These are phyloP conservation scores for Amiota mariae DNA, from an alignment of 2,888 invertebrate species.

Conservation along the genomic window DNA sequence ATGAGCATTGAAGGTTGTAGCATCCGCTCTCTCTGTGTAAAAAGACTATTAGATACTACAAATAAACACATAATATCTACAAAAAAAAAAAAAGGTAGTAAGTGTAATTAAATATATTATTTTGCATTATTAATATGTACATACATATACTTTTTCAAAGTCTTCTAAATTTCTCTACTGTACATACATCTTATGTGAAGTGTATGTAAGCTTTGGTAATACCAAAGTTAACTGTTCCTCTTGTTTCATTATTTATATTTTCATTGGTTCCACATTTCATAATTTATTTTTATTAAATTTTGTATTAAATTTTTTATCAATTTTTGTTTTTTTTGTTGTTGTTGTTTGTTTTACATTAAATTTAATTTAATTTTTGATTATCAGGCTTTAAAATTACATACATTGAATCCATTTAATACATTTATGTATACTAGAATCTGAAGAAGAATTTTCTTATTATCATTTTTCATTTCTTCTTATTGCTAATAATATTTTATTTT, in stretches of 20 bases:
- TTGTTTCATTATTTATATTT: background rate
- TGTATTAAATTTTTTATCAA: background rate
- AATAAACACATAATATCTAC: too few relatives aligned
- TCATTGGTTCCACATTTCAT: conserved; percentile 13
- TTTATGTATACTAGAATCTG: background rate
- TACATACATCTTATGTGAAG: too few relatives aligned
- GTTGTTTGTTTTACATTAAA: conserved; percentile 54
- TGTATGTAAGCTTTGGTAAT: too few relatives aligned
- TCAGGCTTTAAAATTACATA: conserved; percentile 60
- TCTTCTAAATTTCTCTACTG: too few relatives aligned
- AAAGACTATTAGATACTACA: too few relatives aligned
- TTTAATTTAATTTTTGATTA: conserved; percentile 71
- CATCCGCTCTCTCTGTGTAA: too few relatives aligned
- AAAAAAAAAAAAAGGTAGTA: too few relatives aligned
- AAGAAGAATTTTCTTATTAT: background rate
- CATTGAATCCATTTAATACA: conserved; percentile 21
- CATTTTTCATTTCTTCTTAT: background rate
- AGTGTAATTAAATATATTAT: too few relatives aligned
- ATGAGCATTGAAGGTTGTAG: too few relatives aligned
- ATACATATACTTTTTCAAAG: too few relatives aligned
- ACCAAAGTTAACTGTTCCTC: background rate
- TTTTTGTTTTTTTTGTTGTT: background rate
- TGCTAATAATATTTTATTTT: background rate
- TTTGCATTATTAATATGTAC: too few relatives aligned
- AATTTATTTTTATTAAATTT: background rate